A percentile compares a stretch with the other conserved stretches of the same genome.
Conservation (phyloP, 2,888 invertebrate genomes). For the Scelioninae gen. 2 region DNA sequence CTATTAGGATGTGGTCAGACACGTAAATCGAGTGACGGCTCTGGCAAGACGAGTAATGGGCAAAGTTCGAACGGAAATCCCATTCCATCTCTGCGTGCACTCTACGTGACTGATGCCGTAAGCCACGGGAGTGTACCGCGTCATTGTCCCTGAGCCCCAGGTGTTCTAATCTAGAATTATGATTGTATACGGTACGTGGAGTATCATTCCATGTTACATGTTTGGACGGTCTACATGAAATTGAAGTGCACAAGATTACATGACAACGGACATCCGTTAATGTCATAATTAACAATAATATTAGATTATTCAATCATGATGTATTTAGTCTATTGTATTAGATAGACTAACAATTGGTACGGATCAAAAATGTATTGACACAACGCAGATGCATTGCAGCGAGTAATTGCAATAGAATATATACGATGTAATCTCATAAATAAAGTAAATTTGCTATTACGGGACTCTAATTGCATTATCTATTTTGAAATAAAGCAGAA, state of each 20-base stretch:
- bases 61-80: slow-evolving; percentile 59
- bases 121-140: slow-evolving; percentile 57
- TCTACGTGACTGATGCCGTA: slow-evolving; percentile 60
- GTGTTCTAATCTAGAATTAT: slow-evolving; percentile 60
- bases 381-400: no score
- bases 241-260: slow-evolving; percentile 49
- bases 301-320: slow-evolving; percentile 40
- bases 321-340: slow-evolving; percentile 5
- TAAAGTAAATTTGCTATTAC: no score
- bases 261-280: slow-evolving; percentile 46
- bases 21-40: slow-evolving; percentile 58
- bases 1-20: slow-evolving; percentile 57
- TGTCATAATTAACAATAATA: slow-evolving; percentile 45
- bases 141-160: slow-evolving; percentile 59
- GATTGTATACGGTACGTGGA: slow-evolving; percentile 56
- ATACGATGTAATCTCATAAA: no score
- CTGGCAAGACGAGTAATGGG: slow-evolving; percentile 59
- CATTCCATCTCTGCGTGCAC: slow-evolving; percentile 56
- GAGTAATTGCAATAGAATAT: no score
- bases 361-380: slow-evolving; percentile 2
- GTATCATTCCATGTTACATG: slow-evolving; percentile 55
- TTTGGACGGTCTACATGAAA: slow-evolving; percentile 53
- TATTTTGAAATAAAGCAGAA: no score
- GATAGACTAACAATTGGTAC: slow-evolving; percentile 4
- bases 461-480: no score